Evolutionary conservation across 2,113 vertebrate species (phyloP), one percentile per base, ranked within the genome.

Genomic region (Lichenostomus cassidix): DNA sequence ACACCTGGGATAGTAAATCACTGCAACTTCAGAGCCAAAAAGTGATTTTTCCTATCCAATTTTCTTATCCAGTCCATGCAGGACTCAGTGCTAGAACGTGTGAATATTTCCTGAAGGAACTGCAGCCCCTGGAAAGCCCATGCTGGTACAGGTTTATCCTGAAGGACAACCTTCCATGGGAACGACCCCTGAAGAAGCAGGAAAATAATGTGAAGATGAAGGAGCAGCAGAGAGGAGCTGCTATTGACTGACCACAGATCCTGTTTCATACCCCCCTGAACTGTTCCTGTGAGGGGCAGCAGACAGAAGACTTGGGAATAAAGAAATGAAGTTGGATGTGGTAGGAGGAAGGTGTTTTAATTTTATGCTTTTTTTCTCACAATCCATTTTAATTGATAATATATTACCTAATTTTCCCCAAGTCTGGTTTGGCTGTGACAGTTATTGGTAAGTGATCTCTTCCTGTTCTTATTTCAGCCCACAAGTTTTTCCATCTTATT

Each of bases 221-320:
- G 20, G 4, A 56, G 5, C 2, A 37, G 15, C 20, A 94, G 41
- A 59, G 9, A 50, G 11, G 5, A 88, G 10, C 15, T 35, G 12
- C 22, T 62, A 17, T 17, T 20, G 9, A 5, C 19, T 29, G 35
- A 63, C 9, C 7, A 14, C 5, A 73, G 15, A 1, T 0, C 8
- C 19, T 3, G 7, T 31, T 53, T 16, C 12, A 12, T 7, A 59
- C 14, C 2, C 1, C 0, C 4, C 27, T 56, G 37, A 25, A 17
- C 15, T 35, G 7, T 6, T 46, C 9, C 20, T 58, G 2, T 22
- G 1, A 1, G 4, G 6, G 2, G 7, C 5, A 59, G 10, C 15
- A 62, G 9, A 18, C 7, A 25, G 18, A 44, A 5, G 10, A 62
- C 2, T 44, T 62, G 7, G 5, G 8, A 79, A 28, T 19, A 7